Conservation (phyloP, 2,113 vertebrate genomes). For the Leptodactylus fuscus region DNA sequence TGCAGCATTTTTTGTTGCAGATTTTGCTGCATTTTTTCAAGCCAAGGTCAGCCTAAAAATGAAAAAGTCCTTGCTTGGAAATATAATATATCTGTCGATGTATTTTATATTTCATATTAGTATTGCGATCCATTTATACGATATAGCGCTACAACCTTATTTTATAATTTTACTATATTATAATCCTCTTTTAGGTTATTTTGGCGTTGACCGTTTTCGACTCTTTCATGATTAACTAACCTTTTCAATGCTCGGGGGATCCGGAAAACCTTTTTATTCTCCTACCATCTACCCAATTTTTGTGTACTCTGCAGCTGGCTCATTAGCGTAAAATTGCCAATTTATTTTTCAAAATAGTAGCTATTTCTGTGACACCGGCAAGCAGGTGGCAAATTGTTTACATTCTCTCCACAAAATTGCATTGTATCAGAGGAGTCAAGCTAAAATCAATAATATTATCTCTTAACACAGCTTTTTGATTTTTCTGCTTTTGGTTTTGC, state of each 20-base stretch:
- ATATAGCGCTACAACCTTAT: no score
- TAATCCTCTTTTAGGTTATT: background rate
- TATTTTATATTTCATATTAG: no score
- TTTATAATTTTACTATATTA: background rate
- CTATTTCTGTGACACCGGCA: slow-evolving; percentile 54
- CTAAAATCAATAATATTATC: slow-evolving; percentile 58
- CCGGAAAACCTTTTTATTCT: slow-evolving; percentile 46
- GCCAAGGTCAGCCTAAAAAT: no score
- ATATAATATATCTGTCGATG: no score
- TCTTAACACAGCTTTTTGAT: slow-evolving; percentile 56
- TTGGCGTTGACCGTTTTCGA: background rate
- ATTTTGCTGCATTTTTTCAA: no score
- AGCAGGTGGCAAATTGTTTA: slow-evolving; percentile 50
- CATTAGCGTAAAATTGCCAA: slow-evolving; percentile 58
- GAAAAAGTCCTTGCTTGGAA: no score
- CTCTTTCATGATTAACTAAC: slow-evolving; percentile 43
- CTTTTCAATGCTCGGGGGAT: slow-evolving; percentile 32
- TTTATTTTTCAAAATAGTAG: slow-evolving; percentile 58
- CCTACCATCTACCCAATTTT: slow-evolving; percentile 23
- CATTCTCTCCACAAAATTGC: slow-evolving; percentile 52
- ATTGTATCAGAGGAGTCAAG: slow-evolving; percentile 54
- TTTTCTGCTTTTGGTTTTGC: slow-evolving; percentile 52
- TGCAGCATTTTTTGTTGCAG: no score
- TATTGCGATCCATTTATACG: no score
- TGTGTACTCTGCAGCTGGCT: slow-evolving; percentile 50